Evolutionary conservation across 1,140 invertebrate species (phyloP).

Genomic region (Eueides isabella): DNA sequence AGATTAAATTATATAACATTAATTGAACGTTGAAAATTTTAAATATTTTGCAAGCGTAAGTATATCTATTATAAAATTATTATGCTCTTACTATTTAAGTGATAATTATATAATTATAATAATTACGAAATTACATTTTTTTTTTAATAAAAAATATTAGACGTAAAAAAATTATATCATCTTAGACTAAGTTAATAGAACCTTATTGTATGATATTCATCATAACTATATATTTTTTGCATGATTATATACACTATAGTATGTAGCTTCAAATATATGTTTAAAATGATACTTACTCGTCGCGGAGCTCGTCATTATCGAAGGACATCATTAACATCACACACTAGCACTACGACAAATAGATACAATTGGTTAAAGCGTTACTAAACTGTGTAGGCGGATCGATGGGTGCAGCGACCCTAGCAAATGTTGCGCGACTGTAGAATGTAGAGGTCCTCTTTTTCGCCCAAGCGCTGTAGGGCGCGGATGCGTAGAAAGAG

Average conservation of each 20-base stretch:
- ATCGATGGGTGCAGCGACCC: slow-evolving; percentile 63
- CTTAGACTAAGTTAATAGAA: no score
- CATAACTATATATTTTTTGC: no score
- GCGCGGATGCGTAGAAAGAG: slow-evolving; percentile 60
- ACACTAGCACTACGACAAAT: slow-evolving; percentile 51
- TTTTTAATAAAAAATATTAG: no score
- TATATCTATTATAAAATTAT: no score
- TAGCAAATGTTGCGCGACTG: slow-evolving; percentile 58
- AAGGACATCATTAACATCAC: slow-evolving; percentile 69
- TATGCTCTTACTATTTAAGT: no score
- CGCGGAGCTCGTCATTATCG: slow-evolving; percentile 75
- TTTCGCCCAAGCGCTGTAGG: slow-evolving; percentile 56
- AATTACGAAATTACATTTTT: no score
- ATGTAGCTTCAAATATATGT: background rate
- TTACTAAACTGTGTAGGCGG: slow-evolving; percentile 48
- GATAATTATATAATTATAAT: no score
- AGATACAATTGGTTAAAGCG: slow-evolving; percentile 46
- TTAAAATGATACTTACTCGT: slow-evolving; percentile 69
- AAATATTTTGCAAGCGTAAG: background rate
- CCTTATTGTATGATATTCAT: no score
- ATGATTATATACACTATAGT: no score
- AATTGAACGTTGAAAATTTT: background rate
- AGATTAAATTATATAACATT: background rate
- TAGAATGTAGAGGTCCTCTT: slow-evolving; percentile 42
- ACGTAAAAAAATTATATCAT: no score